Percentiles rank a stretch among this genome's conserved stretches.
Conservation (phyloP, 2,113 vertebrate species). For the Aspiorhynchus laticeps region DNA sequence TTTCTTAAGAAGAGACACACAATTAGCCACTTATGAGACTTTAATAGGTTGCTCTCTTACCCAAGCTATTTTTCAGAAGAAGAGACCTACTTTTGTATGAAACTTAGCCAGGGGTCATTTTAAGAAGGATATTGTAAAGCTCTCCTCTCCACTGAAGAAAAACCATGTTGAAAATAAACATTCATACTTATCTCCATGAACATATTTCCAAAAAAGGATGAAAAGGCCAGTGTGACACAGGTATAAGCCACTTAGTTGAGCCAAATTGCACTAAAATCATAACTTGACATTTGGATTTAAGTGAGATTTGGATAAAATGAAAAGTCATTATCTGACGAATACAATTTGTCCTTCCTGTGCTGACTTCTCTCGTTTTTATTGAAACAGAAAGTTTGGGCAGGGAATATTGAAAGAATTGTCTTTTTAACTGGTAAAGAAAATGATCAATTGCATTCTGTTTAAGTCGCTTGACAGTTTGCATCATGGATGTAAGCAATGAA, state of each 20-base stretch:
- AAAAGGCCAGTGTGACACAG: not conserved
- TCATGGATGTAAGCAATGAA: not conserved
- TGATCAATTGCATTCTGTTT: not conserved
- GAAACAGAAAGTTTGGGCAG: not conserved
- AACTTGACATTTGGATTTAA: conserved; percentile 7
- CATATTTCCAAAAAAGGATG: not conserved
- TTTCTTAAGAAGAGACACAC: not conserved
- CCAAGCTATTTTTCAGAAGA: not conserved
- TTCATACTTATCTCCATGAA: not conserved
- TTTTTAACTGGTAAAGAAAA: not conserved
- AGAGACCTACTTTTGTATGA: not conserved
- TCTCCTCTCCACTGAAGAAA: not conserved
- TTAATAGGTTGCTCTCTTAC: conserved; percentile 14
- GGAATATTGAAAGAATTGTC: not conserved
- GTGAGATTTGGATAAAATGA: too few relatives aligned
- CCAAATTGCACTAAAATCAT: not conserved
- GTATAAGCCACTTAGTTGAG: not conserved
- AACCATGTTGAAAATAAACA: not conserved
- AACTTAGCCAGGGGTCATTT: not conserved
- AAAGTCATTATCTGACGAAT: not conserved
- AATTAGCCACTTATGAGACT: conserved; percentile 4
- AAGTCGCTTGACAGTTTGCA: not conserved
- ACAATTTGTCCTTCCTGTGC: not conserved
- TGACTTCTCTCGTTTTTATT: not conserved
- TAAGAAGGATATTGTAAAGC: not conserved